Evolutionary conservation across 1,140 invertebrate species (phyloP).

Genomic region (Chrysomallon squamiferum): DNA sequence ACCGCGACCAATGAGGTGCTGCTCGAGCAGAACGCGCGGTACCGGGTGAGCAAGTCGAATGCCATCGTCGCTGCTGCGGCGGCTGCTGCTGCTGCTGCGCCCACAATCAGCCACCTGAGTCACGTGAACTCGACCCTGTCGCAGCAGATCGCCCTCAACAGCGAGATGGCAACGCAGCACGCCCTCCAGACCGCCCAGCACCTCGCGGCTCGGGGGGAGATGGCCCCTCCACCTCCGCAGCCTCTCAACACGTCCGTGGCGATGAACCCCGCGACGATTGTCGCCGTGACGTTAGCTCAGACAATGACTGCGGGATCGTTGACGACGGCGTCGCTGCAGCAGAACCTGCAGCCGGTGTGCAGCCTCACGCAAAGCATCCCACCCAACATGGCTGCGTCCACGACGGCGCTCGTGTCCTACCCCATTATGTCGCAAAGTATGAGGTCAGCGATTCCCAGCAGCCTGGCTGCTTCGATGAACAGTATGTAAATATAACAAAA

Average conservation of each 20-base stretch:
- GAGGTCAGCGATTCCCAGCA: slow-evolving; percentile 56
- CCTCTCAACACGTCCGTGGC: slow-evolving; percentile 32
- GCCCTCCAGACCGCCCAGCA: slow-evolving; percentile 43
- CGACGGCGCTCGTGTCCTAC: slow-evolving; percentile 74
- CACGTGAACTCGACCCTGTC: slow-evolving; percentile 45
- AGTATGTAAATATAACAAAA: too few species aligned
- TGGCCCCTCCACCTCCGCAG: slow-evolving; percentile 23
- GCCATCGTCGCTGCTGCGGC: slow-evolving; percentile 34
- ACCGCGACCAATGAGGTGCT: slow-evolving; percentile 84
- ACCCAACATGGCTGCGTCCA: slow-evolving; percentile 60
- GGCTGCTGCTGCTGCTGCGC: slow-evolving; percentile 24
- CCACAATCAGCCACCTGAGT: slow-evolving; percentile 26
- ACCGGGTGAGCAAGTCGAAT: slow-evolving; percentile 70
- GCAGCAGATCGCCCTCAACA: slow-evolving; percentile 59
- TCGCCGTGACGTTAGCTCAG: slow-evolving; percentile 52
- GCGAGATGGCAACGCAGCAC: slow-evolving; percentile 53
- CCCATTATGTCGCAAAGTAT: slow-evolving; percentile 74
- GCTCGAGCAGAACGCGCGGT: slow-evolving; percentile 80
- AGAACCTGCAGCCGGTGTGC: slow-evolving; percentile 53
- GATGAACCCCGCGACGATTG: slow-evolving; percentile 51
- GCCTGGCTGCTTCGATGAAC: slow-evolving; percentile 27
- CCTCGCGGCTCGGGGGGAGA: slow-evolving; percentile 38
- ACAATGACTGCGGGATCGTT: slow-evolving; percentile 25
- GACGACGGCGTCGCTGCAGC: slow-evolving; percentile 59
- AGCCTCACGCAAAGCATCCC: slow-evolving; percentile 37